phyloP scores from a whole-genome alignment of 2,797 vertebrate genomes.

The Pseudochirops corinnae region DNA sequence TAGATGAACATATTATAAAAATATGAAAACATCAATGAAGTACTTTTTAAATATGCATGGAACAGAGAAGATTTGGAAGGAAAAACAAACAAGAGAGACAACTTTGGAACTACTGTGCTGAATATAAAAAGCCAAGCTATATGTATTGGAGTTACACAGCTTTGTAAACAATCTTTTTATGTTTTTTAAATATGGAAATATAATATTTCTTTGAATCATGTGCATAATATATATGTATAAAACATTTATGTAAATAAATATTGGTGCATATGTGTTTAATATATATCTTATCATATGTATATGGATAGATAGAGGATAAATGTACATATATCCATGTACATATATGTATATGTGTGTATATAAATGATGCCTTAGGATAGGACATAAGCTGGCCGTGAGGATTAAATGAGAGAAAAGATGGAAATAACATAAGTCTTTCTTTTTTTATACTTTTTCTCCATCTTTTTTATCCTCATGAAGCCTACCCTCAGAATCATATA shows the following conservation, averaged over 20 bases:
- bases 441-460: background rate
- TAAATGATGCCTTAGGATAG: background rate
- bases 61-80: background rate
- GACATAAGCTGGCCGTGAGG: background rate
- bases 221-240: background rate
- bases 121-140: background rate
- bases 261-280: too few relatives aligned
- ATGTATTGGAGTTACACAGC: background rate
- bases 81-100: background rate
- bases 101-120: background rate
- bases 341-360: background rate
- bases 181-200: background rate
- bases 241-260: background rate
- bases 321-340: background rate
- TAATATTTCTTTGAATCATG: background rate
- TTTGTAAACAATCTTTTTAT: background rate
- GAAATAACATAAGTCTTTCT: background rate
- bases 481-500: background rate
- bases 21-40: background rate
- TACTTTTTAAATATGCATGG: background rate
- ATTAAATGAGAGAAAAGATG: background rate
- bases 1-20: background rate
- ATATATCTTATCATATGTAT: background rate
- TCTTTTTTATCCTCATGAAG: background rate
- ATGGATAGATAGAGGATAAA: background rate